These are phyloP conservation scores for Tursiops truncatus DNA, from an alignment of 2,113 vertebrate species.

Conservation along the genomic window DNA sequence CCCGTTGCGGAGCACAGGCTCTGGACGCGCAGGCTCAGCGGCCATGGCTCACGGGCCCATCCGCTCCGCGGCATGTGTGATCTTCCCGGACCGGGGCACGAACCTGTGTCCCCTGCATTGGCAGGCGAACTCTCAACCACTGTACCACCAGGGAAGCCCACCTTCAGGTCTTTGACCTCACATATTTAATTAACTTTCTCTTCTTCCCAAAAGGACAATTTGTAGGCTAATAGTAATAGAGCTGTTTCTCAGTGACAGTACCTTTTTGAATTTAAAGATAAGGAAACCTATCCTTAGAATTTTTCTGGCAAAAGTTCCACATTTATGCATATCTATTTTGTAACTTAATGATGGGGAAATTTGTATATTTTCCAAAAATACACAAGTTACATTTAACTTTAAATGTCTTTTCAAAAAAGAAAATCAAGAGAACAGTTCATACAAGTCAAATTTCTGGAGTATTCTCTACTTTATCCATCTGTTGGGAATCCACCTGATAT, in stretches of 20 bases:
- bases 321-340: neutral
- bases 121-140: no score
- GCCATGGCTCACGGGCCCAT: no score
- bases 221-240: neutral
- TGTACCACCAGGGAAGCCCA: no score
- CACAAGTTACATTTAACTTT: neutral
- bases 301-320: neutral
- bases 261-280: neutral
- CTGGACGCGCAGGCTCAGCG: no score
- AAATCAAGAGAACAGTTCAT: neutral
- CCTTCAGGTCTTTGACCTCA: neutral
- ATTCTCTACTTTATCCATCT: neutral
- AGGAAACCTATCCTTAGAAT: neutral
- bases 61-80: no score
- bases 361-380: neutral
- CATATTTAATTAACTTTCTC: neutral
- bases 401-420: neutral
- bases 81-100: no score
- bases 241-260: neutral
- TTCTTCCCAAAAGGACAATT: neutral
- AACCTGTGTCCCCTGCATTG: no score
- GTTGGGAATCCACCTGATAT: neutral
- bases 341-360: neutral
- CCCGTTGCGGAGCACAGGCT: no score
- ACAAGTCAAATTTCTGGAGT: neutral